phyloP scores from a whole-genome alignment of 2,113 vertebrate species.

The Ahaetulla prasina region DNA sequence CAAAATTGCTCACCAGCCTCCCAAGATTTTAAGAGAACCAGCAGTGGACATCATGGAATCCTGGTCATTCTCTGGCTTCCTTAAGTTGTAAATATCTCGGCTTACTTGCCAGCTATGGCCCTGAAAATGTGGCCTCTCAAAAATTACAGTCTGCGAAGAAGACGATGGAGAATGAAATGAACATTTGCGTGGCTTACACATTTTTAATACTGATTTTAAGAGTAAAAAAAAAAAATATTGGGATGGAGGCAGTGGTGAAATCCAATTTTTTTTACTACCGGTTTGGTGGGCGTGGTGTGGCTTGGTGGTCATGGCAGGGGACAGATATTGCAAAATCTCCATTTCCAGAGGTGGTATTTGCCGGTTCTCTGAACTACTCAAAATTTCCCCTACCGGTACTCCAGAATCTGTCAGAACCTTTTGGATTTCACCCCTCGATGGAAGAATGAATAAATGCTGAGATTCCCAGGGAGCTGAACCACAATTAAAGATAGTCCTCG shows the following conservation, averaged over 20 bases:
- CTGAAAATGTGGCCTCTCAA: slow-evolving; percentile 78
- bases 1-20: slow-evolving; percentile 82
- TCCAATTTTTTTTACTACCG: no score
- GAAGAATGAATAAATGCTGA: background rate
- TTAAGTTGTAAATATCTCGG: slow-evolving; percentile 77
- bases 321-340: no score
- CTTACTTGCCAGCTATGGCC: slow-evolving; percentile 80
- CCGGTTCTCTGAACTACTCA: no score
- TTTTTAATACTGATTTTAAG: background rate
- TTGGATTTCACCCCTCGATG: no score
- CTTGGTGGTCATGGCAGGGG: no score
- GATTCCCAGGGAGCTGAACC: background rate
- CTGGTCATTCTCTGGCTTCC: slow-evolving; percentile 62
- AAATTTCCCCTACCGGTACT: no score
- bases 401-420: no score
- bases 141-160: slow-evolving; percentile 76
- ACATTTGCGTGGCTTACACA: background rate
- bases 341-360: no score
- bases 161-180: background rate
- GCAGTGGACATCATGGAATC: slow-evolving; percentile 66
- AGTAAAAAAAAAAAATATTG: background rate
- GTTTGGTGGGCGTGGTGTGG: no score
- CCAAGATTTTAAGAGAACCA: slow-evolving; percentile 81
- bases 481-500: background rate
- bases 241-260: no score